phyloP scores from a whole-genome alignment of 2,797 vertebrate genomes.

The Remorina albescens region DNA sequence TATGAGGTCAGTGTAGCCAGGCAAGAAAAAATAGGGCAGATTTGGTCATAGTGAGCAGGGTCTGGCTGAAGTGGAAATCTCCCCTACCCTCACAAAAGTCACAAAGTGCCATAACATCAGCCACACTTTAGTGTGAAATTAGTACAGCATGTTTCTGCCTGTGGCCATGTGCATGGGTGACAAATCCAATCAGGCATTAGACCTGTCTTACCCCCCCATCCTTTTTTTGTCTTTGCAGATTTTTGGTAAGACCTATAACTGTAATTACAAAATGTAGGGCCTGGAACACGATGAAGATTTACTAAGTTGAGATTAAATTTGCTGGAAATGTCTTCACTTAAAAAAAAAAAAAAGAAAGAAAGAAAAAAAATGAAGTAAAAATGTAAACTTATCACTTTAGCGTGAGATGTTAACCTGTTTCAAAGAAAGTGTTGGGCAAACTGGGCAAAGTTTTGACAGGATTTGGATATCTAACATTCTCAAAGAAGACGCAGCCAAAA shows the following conservation, averaged over 20 bases:
- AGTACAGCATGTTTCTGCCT: slow-evolving; percentile 73
- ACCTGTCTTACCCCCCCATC: slow-evolving; percentile 39
- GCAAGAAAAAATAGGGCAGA: slow-evolving; percentile 80
- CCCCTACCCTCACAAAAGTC: slow-evolving; percentile 56
- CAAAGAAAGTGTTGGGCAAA: background rate
- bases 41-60: slow-evolving; percentile 69
- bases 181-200: slow-evolving; percentile 73
- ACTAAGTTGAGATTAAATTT: background rate
- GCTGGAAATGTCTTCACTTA: background rate
- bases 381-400: background rate
- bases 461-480: background rate
- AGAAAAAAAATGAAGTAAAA: background rate
- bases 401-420: background rate
- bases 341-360: background rate
- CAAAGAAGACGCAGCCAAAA: background rate
- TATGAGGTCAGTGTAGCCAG: slow-evolving; percentile 77
- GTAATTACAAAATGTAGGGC: slow-evolving; percentile 9
- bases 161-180: slow-evolving; percentile 71
- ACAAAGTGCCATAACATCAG: slow-evolving; percentile 75
- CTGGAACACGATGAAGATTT: background rate
- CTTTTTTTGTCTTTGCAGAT: slow-evolving; percentile 41
- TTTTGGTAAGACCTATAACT: background rate
- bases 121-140: slow-evolving; percentile 74
- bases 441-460: background rate
- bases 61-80: slow-evolving; percentile 74